phyloP scores from a whole-genome alignment of 2,888 invertebrate species.

The Cabera pusaria region DNA sequence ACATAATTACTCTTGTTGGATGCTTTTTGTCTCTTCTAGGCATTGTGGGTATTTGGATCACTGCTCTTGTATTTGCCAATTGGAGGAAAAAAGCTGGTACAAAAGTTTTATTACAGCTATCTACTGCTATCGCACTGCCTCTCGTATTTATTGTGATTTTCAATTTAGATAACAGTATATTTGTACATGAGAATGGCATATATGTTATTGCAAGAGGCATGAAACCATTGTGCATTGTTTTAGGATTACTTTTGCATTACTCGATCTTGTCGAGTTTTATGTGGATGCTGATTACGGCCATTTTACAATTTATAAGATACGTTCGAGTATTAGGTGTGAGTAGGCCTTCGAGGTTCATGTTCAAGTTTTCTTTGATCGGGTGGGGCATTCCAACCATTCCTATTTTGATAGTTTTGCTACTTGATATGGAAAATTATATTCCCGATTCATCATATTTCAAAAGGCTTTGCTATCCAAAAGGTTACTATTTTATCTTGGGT shows the following conservation, averaged over 20 bases:
- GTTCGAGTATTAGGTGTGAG: constrained; percentile 85
- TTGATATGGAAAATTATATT: constrained; percentile 74
- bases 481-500: constrained; percentile 68
- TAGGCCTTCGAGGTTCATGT: constrained; percentile 83
- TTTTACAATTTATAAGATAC: constrained; percentile 87
- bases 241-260: constrained; percentile 86
- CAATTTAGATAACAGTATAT: constrained; percentile 57
- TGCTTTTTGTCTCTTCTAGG: constrained; percentile 83
- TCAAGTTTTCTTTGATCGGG: constrained; percentile 84
- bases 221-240: constrained; percentile 73
- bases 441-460: constrained; percentile 42
- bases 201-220: constrained; percentile 44
- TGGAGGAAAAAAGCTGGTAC: constrained; percentile 86
- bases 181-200: constrained; percentile 43
- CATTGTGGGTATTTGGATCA: constrained; percentile 81
- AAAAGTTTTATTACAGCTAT: constrained; percentile 86
- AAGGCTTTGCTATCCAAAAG: constrained; percentile 82
- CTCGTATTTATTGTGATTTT: constrained; percentile 72
- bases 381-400: constrained; percentile 86
- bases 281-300: constrained; percentile 89
- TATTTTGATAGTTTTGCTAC: constrained; percentile 67
- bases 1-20: constrained; percentile 83
- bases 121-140: constrained; percentile 84
- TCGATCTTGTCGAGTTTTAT: constrained; percentile 86
- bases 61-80: constrained; percentile 81